Base-by-base conservation (phyloP, 2,113 vertebrate species). In the Jaculus jaculus region DNA sequence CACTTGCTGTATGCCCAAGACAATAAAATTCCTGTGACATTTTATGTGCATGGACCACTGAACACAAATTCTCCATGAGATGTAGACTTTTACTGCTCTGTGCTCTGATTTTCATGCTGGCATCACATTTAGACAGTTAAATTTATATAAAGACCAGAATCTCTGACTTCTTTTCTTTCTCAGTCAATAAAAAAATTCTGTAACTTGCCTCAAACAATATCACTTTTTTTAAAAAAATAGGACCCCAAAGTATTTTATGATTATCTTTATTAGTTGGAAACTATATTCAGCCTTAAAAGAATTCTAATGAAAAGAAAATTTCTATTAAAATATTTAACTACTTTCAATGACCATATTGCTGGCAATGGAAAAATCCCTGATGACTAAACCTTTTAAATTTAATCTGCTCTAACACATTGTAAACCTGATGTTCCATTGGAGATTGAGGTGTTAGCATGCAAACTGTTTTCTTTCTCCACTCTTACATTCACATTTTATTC, bases 251-350 rank as follows among this genome's bases (percentile, higher is more conserved):
- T 83, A 95, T 89, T 97, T 95, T 90, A 94, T 90, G 87, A 94
- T 97, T 95, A 85, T 93, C 80, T 97, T 90, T 96, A 97, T 96
- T 97, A 96, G 96, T 87, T 88, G 73, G 73, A 97, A 68, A 80
- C 87, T 88, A 93, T 90, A 95, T 95, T 17, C 72, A 96, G 51
- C 75, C 42, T 97, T 96, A 93, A 95, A 97, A 96, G 90, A 95
- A 93, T 92, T 95, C 72, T 96, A 96, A 95, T 93, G 93, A 96
- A 97, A 97, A 96, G 72, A 94, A 96, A 96, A 94, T 58, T 96
- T 96, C 94, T 95, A 94, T 96, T 96, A 97, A 97, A 96, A 94
- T 95, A 96, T 95, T 93, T 89, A 97, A 91, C 90, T 89, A 83
- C 73, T 96, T 97, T 97, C 92, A 96, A 93, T 88, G 95, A 54